Conservation (phyloP, 2,888 invertebrate species). For the Leptopilina drosophilae region DNA sequence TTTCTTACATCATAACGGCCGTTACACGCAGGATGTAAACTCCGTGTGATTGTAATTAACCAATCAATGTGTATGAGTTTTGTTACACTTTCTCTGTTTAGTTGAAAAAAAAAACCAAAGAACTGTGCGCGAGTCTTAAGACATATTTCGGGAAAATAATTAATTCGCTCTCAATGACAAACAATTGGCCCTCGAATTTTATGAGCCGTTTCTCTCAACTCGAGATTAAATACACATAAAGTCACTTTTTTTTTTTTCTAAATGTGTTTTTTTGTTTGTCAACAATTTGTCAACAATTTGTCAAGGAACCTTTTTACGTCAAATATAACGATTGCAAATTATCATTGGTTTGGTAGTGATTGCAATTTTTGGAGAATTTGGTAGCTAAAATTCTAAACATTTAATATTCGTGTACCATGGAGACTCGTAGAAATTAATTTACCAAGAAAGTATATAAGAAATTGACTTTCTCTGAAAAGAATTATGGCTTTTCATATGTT, state of each 20-base stretch:
- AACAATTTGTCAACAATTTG: too few relatives aligned
- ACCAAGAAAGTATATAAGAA: conserved; percentile 12
- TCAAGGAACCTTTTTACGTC: too few relatives aligned
- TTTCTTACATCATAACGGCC: conserved; percentile 28
- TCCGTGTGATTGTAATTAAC: conserved; percentile 31
- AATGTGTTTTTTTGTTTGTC: too few relatives aligned
- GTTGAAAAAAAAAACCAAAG: background rate
- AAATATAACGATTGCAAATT: too few relatives aligned
- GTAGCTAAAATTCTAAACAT: too few relatives aligned
- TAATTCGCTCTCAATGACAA: background rate
- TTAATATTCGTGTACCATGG: too few relatives aligned
- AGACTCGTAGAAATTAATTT: background rate
- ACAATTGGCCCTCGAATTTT: background rate
- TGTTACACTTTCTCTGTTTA: conserved; percentile 23
- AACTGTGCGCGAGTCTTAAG: background rate
- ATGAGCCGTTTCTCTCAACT: too few relatives aligned
- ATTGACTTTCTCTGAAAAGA: conserved; percentile 36
- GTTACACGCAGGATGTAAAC: conserved; percentile 28
- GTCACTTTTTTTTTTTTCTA: too few relatives aligned
- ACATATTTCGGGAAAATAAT: background rate
- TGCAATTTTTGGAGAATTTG: too few relatives aligned
- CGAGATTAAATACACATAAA: too few relatives aligned
- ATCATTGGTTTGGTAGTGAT: too few relatives aligned
- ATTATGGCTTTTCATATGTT: conserved; percentile 15
- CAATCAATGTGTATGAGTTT: background rate